Evolutionary conservation across 2,797 vertebrate species (phyloP).

Genomic region (Epinephelus awoara): DNA sequence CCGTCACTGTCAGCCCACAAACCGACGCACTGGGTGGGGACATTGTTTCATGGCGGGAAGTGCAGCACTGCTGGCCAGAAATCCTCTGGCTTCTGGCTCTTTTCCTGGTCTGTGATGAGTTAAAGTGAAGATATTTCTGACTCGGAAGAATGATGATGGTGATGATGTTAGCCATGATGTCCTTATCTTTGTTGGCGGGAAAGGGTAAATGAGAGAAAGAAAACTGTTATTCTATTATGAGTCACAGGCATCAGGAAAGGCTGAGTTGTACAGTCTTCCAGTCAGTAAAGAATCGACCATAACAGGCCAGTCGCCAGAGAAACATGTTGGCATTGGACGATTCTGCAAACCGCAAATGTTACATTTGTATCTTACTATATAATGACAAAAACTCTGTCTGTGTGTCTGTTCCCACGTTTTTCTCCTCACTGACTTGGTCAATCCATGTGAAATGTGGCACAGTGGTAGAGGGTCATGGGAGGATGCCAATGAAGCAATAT

Average conservation of each 20-base stretch:
- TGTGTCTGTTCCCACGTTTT: too few species aligned
- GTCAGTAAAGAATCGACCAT: not conserved
- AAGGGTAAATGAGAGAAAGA: not conserved
- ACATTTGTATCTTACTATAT: too few species aligned
- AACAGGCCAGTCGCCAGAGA: too few species aligned
- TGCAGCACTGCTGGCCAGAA: not conserved
- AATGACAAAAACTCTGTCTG: too few species aligned
- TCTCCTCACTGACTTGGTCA: too few species aligned
- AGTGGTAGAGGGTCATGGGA: too few species aligned
- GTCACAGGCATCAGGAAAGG: not conserved
- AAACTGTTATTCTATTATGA: not conserved
- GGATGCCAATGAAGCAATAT: too few species aligned
- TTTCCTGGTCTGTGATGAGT: conserved; percentile 20
- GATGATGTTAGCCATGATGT: conserved; percentile 2
- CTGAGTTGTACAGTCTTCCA: not conserved
- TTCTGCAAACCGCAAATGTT: too few species aligned
- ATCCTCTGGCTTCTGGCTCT: conserved; percentile 15
- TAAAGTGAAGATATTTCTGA: conserved; percentile 17
- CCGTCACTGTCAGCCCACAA: conserved; percentile 29
- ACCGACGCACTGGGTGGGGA: not conserved
- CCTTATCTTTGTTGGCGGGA: conserved; percentile 7
- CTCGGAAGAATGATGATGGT: conserved; percentile 5
- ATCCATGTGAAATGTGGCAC: too few species aligned
- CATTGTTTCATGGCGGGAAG: conserved; percentile 39
- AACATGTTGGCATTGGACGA: too few species aligned